Percentiles rank a stretch among this genome's conserved stretches.
These are phyloP conservation scores for Oxyruncus cristatus DNA, from an alignment of 2,113 vertebrate genomes.

Conservation along the genomic window DNA sequence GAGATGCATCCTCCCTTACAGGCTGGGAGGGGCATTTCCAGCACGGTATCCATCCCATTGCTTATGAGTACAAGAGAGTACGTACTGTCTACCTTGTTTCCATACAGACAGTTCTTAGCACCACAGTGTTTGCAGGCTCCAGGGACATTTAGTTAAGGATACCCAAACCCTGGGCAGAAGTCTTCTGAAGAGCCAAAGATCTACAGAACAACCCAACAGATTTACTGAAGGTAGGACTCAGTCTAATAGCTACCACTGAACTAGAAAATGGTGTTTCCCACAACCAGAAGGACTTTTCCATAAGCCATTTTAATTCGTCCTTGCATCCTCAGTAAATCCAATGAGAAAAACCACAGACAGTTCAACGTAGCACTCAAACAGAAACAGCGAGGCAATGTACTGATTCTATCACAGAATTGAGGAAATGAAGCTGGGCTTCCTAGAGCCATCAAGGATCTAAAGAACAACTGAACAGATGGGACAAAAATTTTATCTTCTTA, in stretches of 20 bases:
- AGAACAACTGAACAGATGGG: not conserved
- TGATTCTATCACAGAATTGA: not conserved
- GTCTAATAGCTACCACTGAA: not conserved
- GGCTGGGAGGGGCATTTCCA: not conserved
- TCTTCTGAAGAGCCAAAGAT: not conserved
- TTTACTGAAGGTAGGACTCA: not conserved
- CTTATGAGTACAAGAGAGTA: not conserved
- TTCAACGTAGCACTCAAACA: not conserved
- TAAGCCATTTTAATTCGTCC: not conserved
- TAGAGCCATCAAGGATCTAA: not conserved
- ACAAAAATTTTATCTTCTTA: not conserved
- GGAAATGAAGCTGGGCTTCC: conserved; percentile 15
- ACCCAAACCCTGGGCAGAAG: not conserved
- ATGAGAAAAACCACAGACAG: not conserved
- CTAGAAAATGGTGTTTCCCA: not conserved
- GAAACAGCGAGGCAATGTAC: not conserved
- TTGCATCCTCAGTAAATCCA: not conserved
- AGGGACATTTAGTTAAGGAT: not conserved
- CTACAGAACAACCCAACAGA: not conserved
- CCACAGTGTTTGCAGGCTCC: not conserved
- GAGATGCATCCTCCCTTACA: not conserved
- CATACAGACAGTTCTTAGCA: not conserved
- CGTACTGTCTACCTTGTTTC: not conserved
- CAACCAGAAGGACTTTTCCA: not conserved
- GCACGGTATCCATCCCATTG: not conserved